Conservation (phyloP, 2,113 vertebrate species). For the Melospiza georgiana region DNA sequence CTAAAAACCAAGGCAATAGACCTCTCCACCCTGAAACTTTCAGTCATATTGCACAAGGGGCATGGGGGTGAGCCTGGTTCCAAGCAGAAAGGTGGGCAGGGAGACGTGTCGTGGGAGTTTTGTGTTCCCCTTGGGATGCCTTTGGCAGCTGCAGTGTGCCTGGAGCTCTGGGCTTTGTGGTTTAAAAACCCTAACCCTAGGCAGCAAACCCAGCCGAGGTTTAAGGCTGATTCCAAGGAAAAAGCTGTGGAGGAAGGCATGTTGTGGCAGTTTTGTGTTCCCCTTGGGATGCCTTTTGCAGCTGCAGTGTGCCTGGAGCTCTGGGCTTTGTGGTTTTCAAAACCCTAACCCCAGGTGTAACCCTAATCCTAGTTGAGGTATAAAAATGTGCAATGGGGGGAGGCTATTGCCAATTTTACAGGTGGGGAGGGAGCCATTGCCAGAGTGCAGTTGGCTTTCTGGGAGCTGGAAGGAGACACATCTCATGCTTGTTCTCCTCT, state of each 20-base stretch:
- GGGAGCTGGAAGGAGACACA: background rate
- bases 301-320: too few species aligned
- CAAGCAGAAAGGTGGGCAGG: background rate
- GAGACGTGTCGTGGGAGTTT: background rate
- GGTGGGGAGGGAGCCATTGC: background rate
- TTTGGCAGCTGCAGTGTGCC: background rate
- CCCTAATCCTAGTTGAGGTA: background rate
- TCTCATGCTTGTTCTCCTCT: background rate
- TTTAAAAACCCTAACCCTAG: background rate
- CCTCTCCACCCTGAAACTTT: background rate
- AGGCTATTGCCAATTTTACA: background rate
- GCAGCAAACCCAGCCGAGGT: too few species aligned
- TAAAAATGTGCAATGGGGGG: background rate
- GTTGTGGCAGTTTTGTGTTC: background rate
- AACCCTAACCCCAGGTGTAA: too few species aligned
- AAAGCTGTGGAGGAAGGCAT: background rate
- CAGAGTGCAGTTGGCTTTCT: background rate
- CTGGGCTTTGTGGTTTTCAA: too few species aligned
- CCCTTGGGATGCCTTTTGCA: too few species aligned
- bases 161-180: background rate
- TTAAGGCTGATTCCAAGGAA: too few species aligned
- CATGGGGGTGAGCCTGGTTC: too few species aligned
- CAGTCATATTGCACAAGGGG: background rate
- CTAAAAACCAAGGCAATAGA: background rate
- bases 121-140: background rate